phyloP scores from a whole-genome alignment of 2,113 vertebrate species.

The Ceyx cyanopectus region DNA sequence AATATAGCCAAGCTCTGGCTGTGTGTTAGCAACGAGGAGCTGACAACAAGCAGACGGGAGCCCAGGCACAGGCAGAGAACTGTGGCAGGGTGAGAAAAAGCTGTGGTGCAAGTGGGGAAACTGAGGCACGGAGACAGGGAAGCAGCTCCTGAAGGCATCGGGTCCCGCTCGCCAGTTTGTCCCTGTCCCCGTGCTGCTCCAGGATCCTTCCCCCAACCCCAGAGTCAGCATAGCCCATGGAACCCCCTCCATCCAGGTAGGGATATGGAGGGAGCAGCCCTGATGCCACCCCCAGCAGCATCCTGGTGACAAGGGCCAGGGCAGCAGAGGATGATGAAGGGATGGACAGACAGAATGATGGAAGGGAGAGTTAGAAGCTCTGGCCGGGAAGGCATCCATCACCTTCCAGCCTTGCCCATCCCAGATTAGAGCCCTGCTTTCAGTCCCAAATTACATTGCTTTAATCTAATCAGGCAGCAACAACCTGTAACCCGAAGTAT shows the following conservation, averaged over 20 bases:
- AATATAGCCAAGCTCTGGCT: neutral
- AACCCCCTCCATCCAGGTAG: fast-evolving
- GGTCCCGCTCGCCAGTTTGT: neutral
- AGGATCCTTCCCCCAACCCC: neutral
- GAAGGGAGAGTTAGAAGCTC: neutral
- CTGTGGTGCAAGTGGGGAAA: neutral
- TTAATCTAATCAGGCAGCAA: conserved; percentile 39
- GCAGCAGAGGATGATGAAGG: neutral
- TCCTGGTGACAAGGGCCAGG: neutral
- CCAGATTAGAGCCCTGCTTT: neutral
- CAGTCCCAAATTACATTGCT: conserved; percentile 27
- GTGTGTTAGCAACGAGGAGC: neutral
- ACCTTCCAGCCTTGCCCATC: neutral
- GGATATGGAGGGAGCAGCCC: neutral
- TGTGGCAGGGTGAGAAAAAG: neutral
- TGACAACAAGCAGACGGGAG: neutral
- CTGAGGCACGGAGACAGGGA: neutral
- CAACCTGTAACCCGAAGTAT: conserved; percentile 28
- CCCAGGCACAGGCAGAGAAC: neutral
- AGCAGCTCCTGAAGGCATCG: neutral
- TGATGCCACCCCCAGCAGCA: neutral
- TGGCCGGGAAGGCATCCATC: conserved; percentile 12
- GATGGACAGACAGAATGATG: neutral
- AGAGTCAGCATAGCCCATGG: neutral
- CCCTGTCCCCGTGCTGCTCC: neutral